Percentiles rank a stretch among this genome's conserved stretches.
phyloP scores from a whole-genome alignment of 2,113 vertebrate species.

The Lampris megalopsis region DNA sequence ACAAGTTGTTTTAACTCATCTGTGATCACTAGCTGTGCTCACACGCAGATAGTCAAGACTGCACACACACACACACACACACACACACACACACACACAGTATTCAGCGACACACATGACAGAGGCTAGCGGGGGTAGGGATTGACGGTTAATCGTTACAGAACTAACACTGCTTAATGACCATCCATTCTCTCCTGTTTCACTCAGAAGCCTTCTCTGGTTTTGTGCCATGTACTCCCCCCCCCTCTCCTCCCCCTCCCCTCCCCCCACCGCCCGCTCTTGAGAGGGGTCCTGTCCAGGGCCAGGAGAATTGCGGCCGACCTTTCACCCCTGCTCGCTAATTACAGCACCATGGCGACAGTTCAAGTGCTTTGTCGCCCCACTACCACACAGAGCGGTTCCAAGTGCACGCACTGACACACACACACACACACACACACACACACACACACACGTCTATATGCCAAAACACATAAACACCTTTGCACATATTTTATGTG shows the following conservation, averaged over 20 bases:
- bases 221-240: slow-evolving; percentile 43
- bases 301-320: slow-evolving; percentile 86
- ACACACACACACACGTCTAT: not conserved
- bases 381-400: slow-evolving; percentile 47
- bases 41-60: slow-evolving; percentile 28
- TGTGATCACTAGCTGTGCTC: too few species aligned
- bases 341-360: slow-evolving; percentile 94
- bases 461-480: slow-evolving; percentile 4
- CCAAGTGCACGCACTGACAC: slow-evolving; percentile 29
- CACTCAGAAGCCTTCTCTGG: slow-evolving; percentile 67
- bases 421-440: slow-evolving; percentile 26
- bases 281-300: slow-evolving; percentile 86
- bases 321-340: slow-evolving; percentile 90
- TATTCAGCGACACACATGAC: slow-evolving; percentile 52
- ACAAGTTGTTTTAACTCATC: slow-evolving; percentile 44
- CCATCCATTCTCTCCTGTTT: slow-evolving; percentile 75
- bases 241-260: slow-evolving; percentile 43
- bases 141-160: slow-evolving; percentile 67
- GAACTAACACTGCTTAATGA: slow-evolving; percentile 75
- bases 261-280: slow-evolving; percentile 72
- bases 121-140: slow-evolving; percentile 62
- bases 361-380: slow-evolving; percentile 87
- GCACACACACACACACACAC: slow-evolving; percentile 9
- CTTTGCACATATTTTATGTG: not conserved
- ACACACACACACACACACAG: slow-evolving; percentile 26